Conservation (phyloP, 2,888 invertebrate species). For the Hemaris fuciformis region DNA sequence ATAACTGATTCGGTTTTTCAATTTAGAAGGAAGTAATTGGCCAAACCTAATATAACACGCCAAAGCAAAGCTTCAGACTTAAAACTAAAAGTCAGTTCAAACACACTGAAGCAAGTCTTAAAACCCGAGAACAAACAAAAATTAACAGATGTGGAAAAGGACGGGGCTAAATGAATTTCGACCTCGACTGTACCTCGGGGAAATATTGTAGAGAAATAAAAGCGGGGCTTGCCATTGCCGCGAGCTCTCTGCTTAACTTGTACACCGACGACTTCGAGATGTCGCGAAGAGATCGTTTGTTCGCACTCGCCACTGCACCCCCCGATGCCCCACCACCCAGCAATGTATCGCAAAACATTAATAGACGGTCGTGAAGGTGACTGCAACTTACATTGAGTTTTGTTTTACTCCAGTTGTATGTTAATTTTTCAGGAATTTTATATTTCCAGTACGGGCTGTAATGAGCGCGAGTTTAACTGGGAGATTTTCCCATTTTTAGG, state of each 20-base stretch:
- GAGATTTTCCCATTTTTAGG: too few species aligned
- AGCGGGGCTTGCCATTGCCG: background rate
- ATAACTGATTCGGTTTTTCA: too few species aligned
- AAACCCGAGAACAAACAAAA: background rate
- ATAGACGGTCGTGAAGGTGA: background rate
- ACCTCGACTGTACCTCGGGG: constrained; percentile 1
- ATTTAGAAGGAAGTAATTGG: too few species aligned
- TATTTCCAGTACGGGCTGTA: too few species aligned
- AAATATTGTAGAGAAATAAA: background rate
- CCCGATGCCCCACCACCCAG: background rate
- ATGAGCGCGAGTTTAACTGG: too few species aligned
- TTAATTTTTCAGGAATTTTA: too few species aligned
- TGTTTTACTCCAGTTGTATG: too few species aligned
- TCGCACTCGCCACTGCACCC: background rate
- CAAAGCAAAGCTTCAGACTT: background rate
- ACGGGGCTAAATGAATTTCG: background rate
- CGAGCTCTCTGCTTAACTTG: background rate
- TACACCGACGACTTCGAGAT: background rate
- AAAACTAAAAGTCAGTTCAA: background rate
- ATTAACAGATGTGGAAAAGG: background rate
- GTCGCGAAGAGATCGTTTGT: background rate
- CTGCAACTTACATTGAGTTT: too few species aligned
- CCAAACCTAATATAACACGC: background rate
- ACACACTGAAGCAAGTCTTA: background rate
- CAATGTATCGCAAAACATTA: background rate